Base-by-base conservation (phyloP, 1,140 invertebrate genomes). In the Cephus cinctus region DNA sequence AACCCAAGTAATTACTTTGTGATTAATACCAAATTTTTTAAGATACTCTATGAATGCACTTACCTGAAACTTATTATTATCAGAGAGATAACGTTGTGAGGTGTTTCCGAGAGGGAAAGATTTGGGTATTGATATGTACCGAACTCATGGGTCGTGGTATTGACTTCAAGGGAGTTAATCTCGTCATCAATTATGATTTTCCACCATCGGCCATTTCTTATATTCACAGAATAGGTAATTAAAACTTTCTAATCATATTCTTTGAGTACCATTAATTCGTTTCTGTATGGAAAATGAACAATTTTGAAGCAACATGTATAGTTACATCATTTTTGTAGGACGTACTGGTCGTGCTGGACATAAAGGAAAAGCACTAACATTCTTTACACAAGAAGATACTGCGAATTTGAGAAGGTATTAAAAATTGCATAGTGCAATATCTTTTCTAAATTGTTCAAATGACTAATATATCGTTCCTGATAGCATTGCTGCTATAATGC, bases 171-270 rank as follows among this genome's bases (percentile, higher is more conserved):
- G 94, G 92, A 8, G 92, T 99, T 16, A 97, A 96, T 79, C 77
- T 98, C 3, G 95, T 99, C 18, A 84, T 99, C 46, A 99, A 99
- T 78, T 99, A 96, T 71, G 97, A 99, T 78, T 94, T 98, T 67
- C 97, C 97, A 20, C 85, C 87, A 9, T 90, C 87, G 25, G 86
- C 89, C 31, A 90, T 98, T 47, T 89, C 91, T 12, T 99, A 99
- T 63, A 90, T 99, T 57, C 97, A 99, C 77, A 84, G 91, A 58
- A 87, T 93, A 57, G 90, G 86, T 81, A 71, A 19, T 34, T 34
- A n/a, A 27, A 27, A 27, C 25, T 27, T n/a, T 21, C 20, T 16
- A 34, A n/a, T 20, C n/a, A 22, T 8, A 19, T 38, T 49, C 6
- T 14, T 35, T 27, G 19, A 38, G 19, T 42, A 15, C 15, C 35